Evolutionary conservation across 2,888 invertebrate genomes (phyloP).

Genomic region (Drosophila lutescens): DNA sequence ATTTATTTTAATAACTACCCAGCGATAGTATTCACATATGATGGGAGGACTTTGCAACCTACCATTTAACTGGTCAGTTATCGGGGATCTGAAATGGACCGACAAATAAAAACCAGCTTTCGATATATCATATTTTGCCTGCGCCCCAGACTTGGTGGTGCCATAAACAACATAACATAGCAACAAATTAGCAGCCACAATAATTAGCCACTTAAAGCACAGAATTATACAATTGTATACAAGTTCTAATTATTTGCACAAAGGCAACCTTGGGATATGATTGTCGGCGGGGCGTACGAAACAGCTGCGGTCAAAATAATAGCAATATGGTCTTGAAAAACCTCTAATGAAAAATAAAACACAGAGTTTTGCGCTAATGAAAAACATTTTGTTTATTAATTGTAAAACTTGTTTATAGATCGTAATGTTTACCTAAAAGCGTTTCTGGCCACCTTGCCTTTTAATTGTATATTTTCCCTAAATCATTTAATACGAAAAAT

Average conservation of each 20-base stretch:
- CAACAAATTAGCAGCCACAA: constrained; percentile 41
- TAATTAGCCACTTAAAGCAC: constrained; percentile 57
- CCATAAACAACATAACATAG: constrained; percentile 26
- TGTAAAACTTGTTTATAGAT: constrained; percentile 27
- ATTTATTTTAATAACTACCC: constrained; percentile 1
- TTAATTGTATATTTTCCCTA: neutral
- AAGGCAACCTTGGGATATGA: constrained; percentile 58
- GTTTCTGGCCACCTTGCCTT: neutral
- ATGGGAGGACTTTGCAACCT: neutral
- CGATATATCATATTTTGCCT: constrained; percentile 20
- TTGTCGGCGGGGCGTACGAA: constrained; percentile 1
- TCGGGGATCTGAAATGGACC: constrained; percentile 23
- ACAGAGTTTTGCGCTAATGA: constrained; percentile 2
- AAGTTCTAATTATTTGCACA: constrained; percentile 67
- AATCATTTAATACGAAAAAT: no score
- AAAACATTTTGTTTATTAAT: constrained; percentile 23
- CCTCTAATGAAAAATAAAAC: neutral
- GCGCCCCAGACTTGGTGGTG: constrained; percentile 29
- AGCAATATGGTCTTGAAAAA: constrained; percentile 19
- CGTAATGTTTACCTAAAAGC: constrained; percentile 1
- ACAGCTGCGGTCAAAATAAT: constrained; percentile 34
- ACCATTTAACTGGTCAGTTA: constrained; percentile 8
- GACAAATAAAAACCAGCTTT: constrained; percentile 34
- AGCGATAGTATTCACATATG: neutral
- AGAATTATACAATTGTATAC: constrained; percentile 50